Base-by-base conservation (phyloP, 2,113 vertebrate genomes). In the Varanus salvator region DNA sequence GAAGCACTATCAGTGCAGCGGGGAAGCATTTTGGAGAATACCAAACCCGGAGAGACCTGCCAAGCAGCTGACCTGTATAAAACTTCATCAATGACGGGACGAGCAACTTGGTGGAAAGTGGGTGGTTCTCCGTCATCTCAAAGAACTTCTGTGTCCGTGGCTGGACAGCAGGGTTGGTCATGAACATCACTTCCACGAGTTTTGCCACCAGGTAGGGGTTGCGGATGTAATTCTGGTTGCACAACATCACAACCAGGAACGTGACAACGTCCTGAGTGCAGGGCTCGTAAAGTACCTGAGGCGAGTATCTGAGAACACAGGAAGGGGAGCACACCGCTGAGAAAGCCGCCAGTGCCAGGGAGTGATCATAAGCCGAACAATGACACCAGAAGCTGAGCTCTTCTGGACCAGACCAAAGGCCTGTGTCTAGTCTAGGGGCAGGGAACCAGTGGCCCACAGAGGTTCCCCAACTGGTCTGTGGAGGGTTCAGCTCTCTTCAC, bases 31-130 rank as follows among this genome's bases (percentile, higher is more conserved):
- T 12, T 29, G 5, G 31, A 54, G 69, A 8, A 29, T 1, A 23
- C 1, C n/a, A 2, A 72, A 74, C 6, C 0, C 9, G 54, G 19
- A 1, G 38, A 3, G n/a, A 14, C 27, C 12, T 5, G 14, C 15
- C 19, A 2, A 12, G 48, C 17, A 14, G 52, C 84, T 48, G 95
- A 99, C 99, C 99, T 85, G 99, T 99, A 95, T 99, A 99, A 97
- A 99, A 99, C 96, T 99, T 99, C 99, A 99, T 99, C 93, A 99
- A 97, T n/a, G 99, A 99, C 1, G 99, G 99, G 31, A 99, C 99
- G 88, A 99, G 97, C 94, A 99, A 96, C 93, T 99, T 99, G 90
- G 98, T 96, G 82, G 98, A 98, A 90, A 99, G 96, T 8, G 98
- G 99, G 85, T 99, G 99, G 95, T 99, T 99, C 96, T 99, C 99